These are phyloP conservation scores for Aphrophora alni DNA, from an alignment of 2,888 invertebrate species.

Conservation along the genomic window DNA sequence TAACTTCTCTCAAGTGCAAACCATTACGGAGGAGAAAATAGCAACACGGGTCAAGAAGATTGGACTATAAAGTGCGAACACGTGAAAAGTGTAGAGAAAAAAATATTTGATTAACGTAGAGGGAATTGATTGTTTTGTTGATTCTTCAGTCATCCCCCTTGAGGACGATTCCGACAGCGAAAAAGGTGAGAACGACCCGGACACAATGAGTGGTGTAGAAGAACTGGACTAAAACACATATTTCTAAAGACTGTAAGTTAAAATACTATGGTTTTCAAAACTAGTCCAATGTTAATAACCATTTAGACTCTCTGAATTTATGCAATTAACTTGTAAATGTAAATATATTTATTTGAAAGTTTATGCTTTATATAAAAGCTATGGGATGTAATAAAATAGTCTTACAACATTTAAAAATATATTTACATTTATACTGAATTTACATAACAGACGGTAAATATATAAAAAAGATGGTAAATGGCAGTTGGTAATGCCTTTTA, in stretches of 20 bases:
- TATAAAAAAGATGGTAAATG: too few species aligned
- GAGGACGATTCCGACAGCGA: constrained; percentile 5
- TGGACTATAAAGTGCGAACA: constrained; percentile 12
- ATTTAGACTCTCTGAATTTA: too few species aligned
- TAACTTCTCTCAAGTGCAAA: constrained; percentile 11
- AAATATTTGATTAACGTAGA: background rate
- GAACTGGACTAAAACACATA: constrained; percentile 6
- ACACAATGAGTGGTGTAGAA: constrained; percentile 20
- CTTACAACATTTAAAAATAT: too few species aligned
- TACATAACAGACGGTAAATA: too few species aligned
- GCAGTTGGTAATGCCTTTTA: too few species aligned
- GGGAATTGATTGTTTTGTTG: constrained; percentile 3
- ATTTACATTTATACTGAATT: too few species aligned
- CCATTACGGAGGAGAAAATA: constrained; percentile 2
- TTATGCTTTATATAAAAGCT: too few species aligned
- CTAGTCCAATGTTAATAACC: too few species aligned
- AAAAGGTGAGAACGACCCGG: constrained; percentile 1
- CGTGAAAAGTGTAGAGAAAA: background rate
- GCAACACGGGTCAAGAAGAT: background rate
- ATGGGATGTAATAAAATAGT: too few species aligned
- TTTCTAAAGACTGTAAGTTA: constrained; percentile 3
- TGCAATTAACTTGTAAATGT: too few species aligned
- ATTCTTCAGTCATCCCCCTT: constrained; percentile 2
- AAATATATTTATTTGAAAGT: too few species aligned
- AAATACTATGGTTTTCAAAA: too few species aligned